Conservation (phyloP, 2,797 vertebrate genomes). For the Dryobates pubescens region DNA sequence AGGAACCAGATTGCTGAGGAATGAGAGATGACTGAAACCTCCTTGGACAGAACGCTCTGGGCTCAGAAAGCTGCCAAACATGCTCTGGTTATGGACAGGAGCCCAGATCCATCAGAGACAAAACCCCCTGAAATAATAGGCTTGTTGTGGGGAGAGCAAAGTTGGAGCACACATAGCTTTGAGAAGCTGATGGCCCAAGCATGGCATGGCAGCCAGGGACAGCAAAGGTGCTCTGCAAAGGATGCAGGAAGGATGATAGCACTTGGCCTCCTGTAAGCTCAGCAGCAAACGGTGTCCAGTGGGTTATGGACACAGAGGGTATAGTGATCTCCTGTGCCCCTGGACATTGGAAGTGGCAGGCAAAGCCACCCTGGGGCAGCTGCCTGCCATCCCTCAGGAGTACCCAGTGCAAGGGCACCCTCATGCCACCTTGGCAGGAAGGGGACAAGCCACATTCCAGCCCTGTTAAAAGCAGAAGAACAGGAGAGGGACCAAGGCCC, state of each 20-base stretch:
- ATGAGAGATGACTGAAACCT: constrained; percentile 68
- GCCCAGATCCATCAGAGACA: constrained; percentile 54
- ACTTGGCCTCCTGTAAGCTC: not conserved
- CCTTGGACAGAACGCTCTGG: constrained; percentile 61
- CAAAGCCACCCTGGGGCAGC: not conserved
- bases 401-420: not conserved
- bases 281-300: not conserved
- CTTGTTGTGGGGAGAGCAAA: not conserved
- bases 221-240: not conserved
- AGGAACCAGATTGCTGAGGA: constrained; percentile 62
- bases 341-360: not conserved
- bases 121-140: constrained; percentile 17
- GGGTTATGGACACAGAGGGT: accelerated
- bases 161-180: not conserved
- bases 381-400: not conserved
- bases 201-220: not conserved
- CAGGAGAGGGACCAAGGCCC: not conserved
- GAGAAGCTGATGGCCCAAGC: not conserved
- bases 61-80: constrained; percentile 66
- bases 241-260: not conserved
- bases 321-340: not conserved
- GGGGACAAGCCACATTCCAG: not conserved
- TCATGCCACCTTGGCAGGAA: not conserved
- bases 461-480: not conserved
- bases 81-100: constrained; percentile 60